phyloP scores from a whole-genome alignment of 2,113 vertebrate genomes.

The Tautogolabrus adspersus region DNA sequence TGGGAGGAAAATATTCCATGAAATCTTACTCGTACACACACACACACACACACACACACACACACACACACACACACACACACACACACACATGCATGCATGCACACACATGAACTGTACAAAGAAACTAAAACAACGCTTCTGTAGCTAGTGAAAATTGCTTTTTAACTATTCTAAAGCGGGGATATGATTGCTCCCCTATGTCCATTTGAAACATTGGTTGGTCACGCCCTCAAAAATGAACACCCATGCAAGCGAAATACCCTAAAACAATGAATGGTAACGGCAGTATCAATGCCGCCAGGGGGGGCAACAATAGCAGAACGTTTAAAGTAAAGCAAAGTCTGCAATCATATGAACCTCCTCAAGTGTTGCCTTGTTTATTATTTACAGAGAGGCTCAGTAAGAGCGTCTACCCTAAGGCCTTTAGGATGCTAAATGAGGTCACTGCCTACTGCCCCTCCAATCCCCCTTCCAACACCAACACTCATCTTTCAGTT shows the following conservation, averaged over 20 bases:
- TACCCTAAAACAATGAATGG: neutral
- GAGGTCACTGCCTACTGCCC: neutral
- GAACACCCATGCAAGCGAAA: neutral
- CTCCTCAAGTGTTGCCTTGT: neutral
- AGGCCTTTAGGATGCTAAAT: neutral
- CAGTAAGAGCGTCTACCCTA: neutral
- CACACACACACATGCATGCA: slow-evolving; percentile 18
- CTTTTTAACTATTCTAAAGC: neutral
- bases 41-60: slow-evolving; percentile 38
- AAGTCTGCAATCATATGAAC: neutral
- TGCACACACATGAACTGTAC: too few species aligned
- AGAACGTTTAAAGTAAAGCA: neutral
- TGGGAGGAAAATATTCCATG: slow-evolving; percentile 55
- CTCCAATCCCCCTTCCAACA: neutral
- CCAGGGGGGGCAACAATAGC: neutral
- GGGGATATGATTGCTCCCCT: neutral
- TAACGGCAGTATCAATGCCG: neutral
- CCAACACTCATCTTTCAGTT: neutral
- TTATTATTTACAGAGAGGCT: neutral
- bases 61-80: neutral
- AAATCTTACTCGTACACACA: slow-evolving; percentile 47
- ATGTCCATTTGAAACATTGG: neutral
- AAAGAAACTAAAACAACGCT: neutral
- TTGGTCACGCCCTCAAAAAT: neutral
- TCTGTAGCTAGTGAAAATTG: neutral